Evolutionary conservation across 2,797 vertebrate species (phyloP).

Genomic region (Aphelocoma californica): DNA sequence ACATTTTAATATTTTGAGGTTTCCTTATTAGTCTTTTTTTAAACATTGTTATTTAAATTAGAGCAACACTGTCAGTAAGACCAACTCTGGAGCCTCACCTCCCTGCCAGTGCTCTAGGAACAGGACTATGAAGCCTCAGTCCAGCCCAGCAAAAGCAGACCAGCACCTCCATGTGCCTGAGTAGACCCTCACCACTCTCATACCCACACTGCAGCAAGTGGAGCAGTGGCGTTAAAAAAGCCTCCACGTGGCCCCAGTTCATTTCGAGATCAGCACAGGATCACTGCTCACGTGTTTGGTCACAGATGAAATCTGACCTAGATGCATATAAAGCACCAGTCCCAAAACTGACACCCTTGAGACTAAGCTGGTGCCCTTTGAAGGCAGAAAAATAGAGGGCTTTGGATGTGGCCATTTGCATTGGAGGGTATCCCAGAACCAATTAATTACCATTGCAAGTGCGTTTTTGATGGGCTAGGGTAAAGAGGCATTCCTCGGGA

Average conservation of each 20-base stretch:
- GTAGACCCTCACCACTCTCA: not conserved
- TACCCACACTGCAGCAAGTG: not conserved
- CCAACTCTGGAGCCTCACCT: not conserved
- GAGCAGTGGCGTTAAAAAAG: not conserved
- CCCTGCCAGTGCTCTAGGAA: not conserved
- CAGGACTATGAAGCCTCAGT: not conserved
- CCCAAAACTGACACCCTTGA: conserved; percentile 15
- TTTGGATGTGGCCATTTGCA: conserved; percentile 39
- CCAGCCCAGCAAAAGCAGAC: not conserved
- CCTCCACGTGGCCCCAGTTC: not conserved
- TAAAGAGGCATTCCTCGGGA: not conserved
- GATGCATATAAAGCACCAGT: conserved; percentile 53
- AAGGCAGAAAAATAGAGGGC: conserved; percentile 20
- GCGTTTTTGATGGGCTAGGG: not conserved
- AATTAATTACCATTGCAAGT: conserved; percentile 32
- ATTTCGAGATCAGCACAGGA: not conserved
- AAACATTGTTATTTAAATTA: not conserved
- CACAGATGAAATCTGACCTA: conserved; percentile 46
- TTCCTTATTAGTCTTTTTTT: not conserved
- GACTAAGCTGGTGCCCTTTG: conserved; percentile 21
- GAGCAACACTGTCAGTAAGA: not conserved
- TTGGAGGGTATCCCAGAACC: conserved; percentile 53
- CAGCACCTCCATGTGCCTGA: not conserved
- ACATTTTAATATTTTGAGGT: not conserved
- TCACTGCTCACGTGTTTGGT: not conserved